phyloP scores from a whole-genome alignment of 2,113 vertebrate species.

The Antechinus stuartii region DNA sequence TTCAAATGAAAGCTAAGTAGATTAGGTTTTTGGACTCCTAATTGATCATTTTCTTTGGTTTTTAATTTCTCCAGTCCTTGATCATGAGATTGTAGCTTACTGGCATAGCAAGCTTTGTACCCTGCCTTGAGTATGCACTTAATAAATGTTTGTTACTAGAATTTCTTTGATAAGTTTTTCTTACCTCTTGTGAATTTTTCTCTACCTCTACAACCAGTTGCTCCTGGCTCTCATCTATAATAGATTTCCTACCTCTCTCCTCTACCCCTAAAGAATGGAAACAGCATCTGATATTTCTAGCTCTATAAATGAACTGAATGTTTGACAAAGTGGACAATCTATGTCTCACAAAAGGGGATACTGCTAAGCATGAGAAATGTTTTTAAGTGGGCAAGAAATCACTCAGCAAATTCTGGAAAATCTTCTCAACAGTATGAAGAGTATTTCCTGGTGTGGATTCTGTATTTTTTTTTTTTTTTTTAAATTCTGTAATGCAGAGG shows the following conservation, averaged over 20 bases:
- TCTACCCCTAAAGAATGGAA: not conserved
- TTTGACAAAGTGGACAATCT: not conserved
- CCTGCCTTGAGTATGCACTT: not conserved
- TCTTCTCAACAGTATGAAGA: slow-evolving; percentile 2
- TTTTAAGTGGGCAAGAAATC: not conserved
- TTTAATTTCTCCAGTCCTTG: not conserved
- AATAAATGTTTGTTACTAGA: not conserved
- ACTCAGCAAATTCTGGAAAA: not conserved
- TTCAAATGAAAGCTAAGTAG: not conserved
- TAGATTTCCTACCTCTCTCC: not conserved
- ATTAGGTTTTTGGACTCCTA: not conserved
- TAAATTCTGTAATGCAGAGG: not conserved
- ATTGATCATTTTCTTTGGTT: not conserved
- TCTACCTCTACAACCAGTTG: not conserved
- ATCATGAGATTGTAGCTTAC: not conserved
- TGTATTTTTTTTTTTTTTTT: not conserved
- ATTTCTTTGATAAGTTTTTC: not conserved
- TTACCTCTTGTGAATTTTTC: not conserved
- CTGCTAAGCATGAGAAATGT: not conserved
- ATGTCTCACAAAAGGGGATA: not conserved
- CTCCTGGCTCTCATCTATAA: not conserved
- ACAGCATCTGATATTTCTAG: not conserved
- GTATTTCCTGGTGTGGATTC: not conserved
- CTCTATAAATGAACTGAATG: not conserved
- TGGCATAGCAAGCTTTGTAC: not conserved